Evolutionary conservation across 2,888 invertebrate species (phyloP), one percentile per base, ranked within the genome.

Genomic region (Bombylius discolor): DNA sequence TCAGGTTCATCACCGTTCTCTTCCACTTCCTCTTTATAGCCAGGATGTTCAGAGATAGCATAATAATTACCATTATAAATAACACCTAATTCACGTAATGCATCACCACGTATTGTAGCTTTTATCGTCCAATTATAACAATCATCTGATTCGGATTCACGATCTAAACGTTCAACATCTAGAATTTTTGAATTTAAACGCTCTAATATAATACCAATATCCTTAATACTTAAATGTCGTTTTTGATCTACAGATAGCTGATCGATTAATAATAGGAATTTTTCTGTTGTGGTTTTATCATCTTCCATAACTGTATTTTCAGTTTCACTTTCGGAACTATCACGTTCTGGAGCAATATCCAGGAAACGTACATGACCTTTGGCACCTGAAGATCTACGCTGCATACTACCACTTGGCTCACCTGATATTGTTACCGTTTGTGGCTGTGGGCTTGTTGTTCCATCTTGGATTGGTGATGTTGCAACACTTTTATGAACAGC

Each of bases 61-160:
- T 94, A 94, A 76, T 92, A 94, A 77, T 92, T 93, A 61, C 92
- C 92, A 76, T 93, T 92, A 78, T 94, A 94, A 71, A 94, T 90
- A 65, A 94, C 90, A 61, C 94, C 94, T 61, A 94, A 79, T 75
- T 94, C 93, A 57, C 92, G 81, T 67, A 94, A 77, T 66, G 90
- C 89, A 75, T 93, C 92, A 53, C 94, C 94, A 60, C 91, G 81
- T 70, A 94, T 93, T 66, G 92, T 89, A 67, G 94, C 94, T 76
- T 92, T 93, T 78, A 94, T 94, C 75, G 93, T 93, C 94, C 94
- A 94, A 76, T 93, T 92, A 80, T 91, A 91, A 72, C 91, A 91
- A 75, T 93, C 92, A 75, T 90, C 90, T 73, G 89, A 89, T 74
- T 93, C 93, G 65, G 87, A 88, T 74, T 94, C 93, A 58, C 94